Conservation (phyloP, 2,797 vertebrate species). For the Rhinophrynus dorsalis region DNA sequence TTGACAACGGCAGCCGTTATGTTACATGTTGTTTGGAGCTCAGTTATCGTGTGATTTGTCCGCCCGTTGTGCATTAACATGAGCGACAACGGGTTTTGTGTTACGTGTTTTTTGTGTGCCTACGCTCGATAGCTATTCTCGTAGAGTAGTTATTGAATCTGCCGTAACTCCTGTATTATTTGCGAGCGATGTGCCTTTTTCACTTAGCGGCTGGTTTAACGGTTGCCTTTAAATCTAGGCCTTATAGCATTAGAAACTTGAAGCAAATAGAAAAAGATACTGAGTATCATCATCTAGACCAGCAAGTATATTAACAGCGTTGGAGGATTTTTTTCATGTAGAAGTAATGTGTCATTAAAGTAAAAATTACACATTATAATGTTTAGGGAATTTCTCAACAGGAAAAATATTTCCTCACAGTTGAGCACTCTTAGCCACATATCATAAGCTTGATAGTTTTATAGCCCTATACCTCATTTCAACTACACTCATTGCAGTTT, state of each 20-base stretch:
- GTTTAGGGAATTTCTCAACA: constrained; percentile 35
- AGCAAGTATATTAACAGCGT: background rate
- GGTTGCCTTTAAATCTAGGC: no score
- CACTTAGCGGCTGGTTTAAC: no score
- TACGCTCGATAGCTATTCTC: no score
- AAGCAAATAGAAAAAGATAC: background rate
- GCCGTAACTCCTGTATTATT: no score
- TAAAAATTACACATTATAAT: constrained; percentile 41
- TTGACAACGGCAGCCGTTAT: no score
- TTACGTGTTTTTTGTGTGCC: no score
- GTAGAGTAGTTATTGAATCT: no score
- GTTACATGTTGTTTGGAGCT: no score
- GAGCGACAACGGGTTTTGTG: no score
- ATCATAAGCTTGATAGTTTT: constrained; percentile 31
- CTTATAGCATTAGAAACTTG: background rate
- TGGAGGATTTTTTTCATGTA: background rate
- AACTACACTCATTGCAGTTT: constrained; percentile 14
- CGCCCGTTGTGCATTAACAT: no score
- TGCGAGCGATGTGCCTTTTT: no score
- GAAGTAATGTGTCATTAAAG: constrained; percentile 33
- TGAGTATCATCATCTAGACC: background rate
- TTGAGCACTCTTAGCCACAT: constrained; percentile 13
- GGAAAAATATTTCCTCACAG: constrained; percentile 30
- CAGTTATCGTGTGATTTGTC: no score
- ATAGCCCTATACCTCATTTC: constrained; percentile 28